Base-by-base conservation (phyloP, 1,140 invertebrate species). In the Drosophila ambigua region DNA sequence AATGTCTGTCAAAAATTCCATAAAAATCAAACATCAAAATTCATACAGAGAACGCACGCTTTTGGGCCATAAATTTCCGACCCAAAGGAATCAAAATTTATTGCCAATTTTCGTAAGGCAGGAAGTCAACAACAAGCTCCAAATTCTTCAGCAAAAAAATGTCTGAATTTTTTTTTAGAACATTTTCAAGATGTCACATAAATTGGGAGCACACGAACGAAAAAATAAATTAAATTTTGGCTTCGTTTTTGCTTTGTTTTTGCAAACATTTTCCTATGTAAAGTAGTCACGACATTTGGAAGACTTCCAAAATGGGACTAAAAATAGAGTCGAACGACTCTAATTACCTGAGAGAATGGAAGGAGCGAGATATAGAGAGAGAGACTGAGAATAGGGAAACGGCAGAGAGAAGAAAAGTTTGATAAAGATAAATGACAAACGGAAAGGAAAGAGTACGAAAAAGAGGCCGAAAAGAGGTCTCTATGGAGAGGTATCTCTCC, bases 241-340 rank as follows among this genome's bases (percentile, higher is more conserved):
- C 57, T 57, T 50, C 13, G 20, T 59, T 54, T 71, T 77, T 65
- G 31, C 57, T 57, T 50, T 15, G 20, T 59, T 54, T 71, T 77
- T 65, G 74, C 75, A 72, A 77, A 57, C 77, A 80, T 81, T 81
- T 82, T 58, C 2, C 35, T 73, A 55, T 73, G 76, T 57, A 52
- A 77, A 85, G 74, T 55, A 83, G 72, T 84, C 81, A 85, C 80
- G 81, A 57, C 77, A 85, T 85, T 84, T 84, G 80, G 80, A 84
- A 85, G 72, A 65, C 49, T 80, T 85, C 80, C 80, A 83, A 83
- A 72, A 84, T 58, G 45, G 75, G 67, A 49, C 48, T 16, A 74
- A 69, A 77, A 74, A 74, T 79, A 79, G 49, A 74, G 48, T 43
- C 31, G 39, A 57, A 35, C 31, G 20, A 58, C 35, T 39, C 35